Base-by-base conservation (phyloP, 1,140 invertebrate genomes). In the Antheraea mylitta region DNA sequence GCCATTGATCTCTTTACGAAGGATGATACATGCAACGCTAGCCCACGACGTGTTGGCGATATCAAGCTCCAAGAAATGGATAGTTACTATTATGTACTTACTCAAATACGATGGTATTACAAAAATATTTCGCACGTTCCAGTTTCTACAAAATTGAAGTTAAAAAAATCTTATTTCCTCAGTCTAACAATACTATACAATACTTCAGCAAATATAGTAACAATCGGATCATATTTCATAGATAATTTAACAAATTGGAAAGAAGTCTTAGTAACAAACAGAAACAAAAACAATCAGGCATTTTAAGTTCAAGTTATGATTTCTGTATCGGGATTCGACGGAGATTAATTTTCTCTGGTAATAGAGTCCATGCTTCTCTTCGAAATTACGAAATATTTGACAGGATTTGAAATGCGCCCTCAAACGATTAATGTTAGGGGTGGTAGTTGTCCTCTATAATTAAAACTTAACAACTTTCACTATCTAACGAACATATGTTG, bases 331-430 rank as follows among this genome's bases (percentile, higher is more conserved):
- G 37, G 37, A 64, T 64, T 59, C 65, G 36, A 53, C 18, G 58
- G 65, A 13, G 60, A 70, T 70, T 73, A 73, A 45, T 60, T 58
- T 18, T 37, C 58, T 62, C 30, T 30, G 63, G 30, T 66, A 70
- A 70, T 70, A 68, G 63, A 66, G 18, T 62, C 18, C 61, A 66
- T 66, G 66, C 60, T 58, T 66, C 19, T 64, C 36, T 11, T n/a
- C 18, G 66, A 42, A 36, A 58, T 73, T 67, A 68, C 59, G 64
- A 68, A 42, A 66, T 72, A 66, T 72, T 68, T 64, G 61, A 16
- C 30, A 37, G 37, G 16, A 64, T 64, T 38, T 64, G 13, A 64
- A 42, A 64, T 18, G 30, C 38, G 18, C 37, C 22, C 62, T 38
- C 5, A 36, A 36, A 8, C 9, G 22, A 62, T 22, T 10, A 0